A percentile compares a stretch with the other conserved stretches of the same genome.
Conservation (phyloP, 1,140 invertebrate genomes). For the Ips typographus region DNA sequence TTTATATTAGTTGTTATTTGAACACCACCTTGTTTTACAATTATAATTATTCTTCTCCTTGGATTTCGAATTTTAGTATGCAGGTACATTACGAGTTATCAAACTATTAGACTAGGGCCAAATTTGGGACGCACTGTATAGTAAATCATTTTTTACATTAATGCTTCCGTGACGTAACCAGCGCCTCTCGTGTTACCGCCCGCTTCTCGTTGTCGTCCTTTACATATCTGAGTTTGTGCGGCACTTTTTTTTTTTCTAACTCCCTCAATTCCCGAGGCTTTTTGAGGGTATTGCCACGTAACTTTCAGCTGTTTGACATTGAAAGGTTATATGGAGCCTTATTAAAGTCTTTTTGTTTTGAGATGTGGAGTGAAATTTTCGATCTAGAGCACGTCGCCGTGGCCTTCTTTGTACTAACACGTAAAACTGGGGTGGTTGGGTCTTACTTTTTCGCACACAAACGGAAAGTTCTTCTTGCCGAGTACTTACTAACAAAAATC, state of each 20-base stretch:
- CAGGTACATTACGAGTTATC: too few species aligned
- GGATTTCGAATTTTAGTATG: too few species aligned
- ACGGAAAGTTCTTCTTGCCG: background rate
- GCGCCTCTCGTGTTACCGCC: background rate
- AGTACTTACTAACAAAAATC: constrained; percentile 14
- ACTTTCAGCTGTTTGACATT: too few species aligned
- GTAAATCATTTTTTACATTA: background rate
- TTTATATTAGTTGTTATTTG: too few species aligned
- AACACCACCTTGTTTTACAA: too few species aligned
- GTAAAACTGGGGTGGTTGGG: constrained; percentile 29
- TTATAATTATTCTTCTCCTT: too few species aligned
- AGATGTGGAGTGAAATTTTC: background rate
- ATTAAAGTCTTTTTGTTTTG: too few species aligned
- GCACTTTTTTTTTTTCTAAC: background rate
- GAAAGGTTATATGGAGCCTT: too few species aligned
- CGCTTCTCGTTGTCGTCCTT: background rate
- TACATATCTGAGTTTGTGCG: background rate
- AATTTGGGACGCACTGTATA: background rate
- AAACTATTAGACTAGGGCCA: background rate
- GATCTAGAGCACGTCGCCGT: background rate
- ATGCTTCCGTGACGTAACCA: background rate
- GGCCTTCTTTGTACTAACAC: constrained; percentile 8
- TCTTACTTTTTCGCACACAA: constrained; percentile 17
- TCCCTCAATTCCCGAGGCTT: too few species aligned
- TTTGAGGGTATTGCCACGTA: too few species aligned